Evolutionary conservation across 2,888 invertebrate genomes (phyloP), one percentile per base, ranked within the genome.

Genomic region (Perizoma flavofasciatum): DNA sequence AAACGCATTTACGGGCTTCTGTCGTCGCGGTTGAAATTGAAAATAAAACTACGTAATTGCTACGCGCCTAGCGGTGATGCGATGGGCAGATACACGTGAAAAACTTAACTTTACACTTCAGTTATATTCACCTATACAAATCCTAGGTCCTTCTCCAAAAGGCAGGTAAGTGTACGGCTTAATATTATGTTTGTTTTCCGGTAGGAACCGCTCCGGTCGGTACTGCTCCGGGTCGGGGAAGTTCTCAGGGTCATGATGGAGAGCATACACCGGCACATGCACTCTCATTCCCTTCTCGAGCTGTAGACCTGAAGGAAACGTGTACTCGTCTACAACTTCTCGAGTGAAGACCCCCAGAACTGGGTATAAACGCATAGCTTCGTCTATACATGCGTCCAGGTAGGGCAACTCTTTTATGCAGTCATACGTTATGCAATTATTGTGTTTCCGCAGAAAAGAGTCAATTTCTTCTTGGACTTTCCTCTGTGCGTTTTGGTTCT

Each of bases 81-180:
- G n/a, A n/a, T n/a, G n/a, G n/a, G n/a, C n/a, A n/a, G n/a, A n/a
- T n/a, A n/a, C n/a, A n/a, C n/a, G n/a, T n/a, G 22, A 22, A 22
- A 22, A 22, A 22, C 22, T 22, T 22, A 2, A 22, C 3, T 22
- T 22, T 22, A 22, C 22, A 22, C 22, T 22, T 22, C 22, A 22
- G 22, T 22, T 22, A 2, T 22, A 22, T 3, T 74, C 72, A 89
- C 89, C 89, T 9, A 89, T 78, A 61, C 89, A 89, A 45, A 79
- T 71, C 59, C 88, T 78, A 0, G 81, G 86, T 2, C 89, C 88
- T 60, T 85, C 88, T 9, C 89, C 89, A 59, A 88, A 90, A 0
- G 89, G 87, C 49, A 87, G 65, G 59, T 82, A 89, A 0, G 83
- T 84, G 50, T 79, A 87, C 0, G 82, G 85, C 22, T 63, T 79